A percentile compares a stretch with the other conserved stretches of the same genome.
These are phyloP conservation scores for Mirounga angustirostris DNA, from an alignment of 2,113 vertebrate genomes.

Conservation along the genomic window DNA sequence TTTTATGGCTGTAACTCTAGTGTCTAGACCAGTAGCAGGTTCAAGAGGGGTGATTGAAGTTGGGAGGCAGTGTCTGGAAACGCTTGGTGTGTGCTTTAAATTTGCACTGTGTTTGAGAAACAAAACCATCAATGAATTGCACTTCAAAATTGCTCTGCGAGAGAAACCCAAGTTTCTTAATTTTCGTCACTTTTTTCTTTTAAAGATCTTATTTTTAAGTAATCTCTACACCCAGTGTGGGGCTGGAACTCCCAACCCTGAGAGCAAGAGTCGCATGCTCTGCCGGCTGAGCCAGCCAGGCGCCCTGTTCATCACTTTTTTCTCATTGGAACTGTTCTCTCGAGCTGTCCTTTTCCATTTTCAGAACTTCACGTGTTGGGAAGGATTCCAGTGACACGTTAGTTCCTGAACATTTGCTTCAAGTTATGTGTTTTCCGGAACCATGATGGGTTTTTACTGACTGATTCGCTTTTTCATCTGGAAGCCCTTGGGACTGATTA, in stretches of 20 bases:
- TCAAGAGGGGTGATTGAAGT: not conserved
- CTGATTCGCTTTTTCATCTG: constrained; percentile 50
- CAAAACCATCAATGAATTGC: not conserved
- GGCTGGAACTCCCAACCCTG: not conserved
- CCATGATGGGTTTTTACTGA: not conserved
- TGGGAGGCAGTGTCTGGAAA: constrained; percentile 36
- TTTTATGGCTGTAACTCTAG: not conserved
- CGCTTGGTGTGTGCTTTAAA: not conserved
- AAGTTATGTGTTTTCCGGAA: constrained; percentile 42
- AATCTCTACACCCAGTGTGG: not conserved
- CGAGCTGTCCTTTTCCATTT: not conserved
- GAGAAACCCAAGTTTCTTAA: not conserved
- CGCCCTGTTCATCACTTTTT: not conserved
- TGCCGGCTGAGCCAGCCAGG: not conserved
- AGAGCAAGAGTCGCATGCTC: not conserved
- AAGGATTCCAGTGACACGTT: not conserved
- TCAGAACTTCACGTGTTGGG: not conserved
- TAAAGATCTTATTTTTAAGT: not conserved
- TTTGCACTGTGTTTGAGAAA: constrained; percentile 27
- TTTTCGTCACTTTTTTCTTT: not conserved
- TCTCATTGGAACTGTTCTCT: not conserved
- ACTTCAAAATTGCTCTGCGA: not conserved
- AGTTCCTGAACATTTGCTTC: not conserved
- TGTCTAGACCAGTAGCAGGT: not conserved
- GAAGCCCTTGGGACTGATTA: constrained; percentile 47